Evolutionary conservation across 2,113 vertebrate genomes (phyloP).

Genomic region (Hippotragus niger): DNA sequence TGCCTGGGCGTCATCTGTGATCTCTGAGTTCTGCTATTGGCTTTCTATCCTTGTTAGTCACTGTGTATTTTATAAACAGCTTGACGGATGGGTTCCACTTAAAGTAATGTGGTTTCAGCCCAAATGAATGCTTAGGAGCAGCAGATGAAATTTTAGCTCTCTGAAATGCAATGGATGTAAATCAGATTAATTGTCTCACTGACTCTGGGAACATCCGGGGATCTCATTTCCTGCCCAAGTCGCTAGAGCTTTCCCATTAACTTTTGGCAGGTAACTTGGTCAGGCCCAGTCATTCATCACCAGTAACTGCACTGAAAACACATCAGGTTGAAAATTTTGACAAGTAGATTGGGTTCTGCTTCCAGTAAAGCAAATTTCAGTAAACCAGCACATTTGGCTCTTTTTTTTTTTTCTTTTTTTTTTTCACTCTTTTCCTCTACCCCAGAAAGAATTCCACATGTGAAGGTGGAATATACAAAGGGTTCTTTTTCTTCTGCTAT

Average conservation of each 20-base stretch:
- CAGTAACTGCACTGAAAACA: constrained; percentile 65
- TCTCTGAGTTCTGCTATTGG: constrained; percentile 56
- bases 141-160: constrained; percentile 69
- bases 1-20: constrained; percentile 50
- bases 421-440: background rate
- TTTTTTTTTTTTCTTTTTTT: background rate
- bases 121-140: constrained; percentile 52
- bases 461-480: accelerated
- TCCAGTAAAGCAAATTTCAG: constrained; percentile 40
- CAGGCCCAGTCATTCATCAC: constrained; percentile 64
- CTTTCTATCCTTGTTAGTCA: constrained; percentile 66
- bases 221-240: constrained; percentile 75
- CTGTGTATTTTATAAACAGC: constrained; percentile 33
- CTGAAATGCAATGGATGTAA: constrained; percentile 73
- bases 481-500: background rate
- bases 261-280: constrained; percentile 74
- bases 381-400: background rate
- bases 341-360: constrained; percentile 47
- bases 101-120: constrained; percentile 56
- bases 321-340: constrained; percentile 56
- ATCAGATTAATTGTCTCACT: constrained; percentile 79
- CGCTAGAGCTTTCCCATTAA: constrained; percentile 56
- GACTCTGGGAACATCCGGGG: constrained; percentile 72
- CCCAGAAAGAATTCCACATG: background rate
- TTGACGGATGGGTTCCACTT: constrained; percentile 57